A percentile compares a stretch with the other conserved stretches of the same genome.
Evolutionary conservation across 2,113 vertebrate species (phyloP).

Genomic region (Xenopus borealis): DNA sequence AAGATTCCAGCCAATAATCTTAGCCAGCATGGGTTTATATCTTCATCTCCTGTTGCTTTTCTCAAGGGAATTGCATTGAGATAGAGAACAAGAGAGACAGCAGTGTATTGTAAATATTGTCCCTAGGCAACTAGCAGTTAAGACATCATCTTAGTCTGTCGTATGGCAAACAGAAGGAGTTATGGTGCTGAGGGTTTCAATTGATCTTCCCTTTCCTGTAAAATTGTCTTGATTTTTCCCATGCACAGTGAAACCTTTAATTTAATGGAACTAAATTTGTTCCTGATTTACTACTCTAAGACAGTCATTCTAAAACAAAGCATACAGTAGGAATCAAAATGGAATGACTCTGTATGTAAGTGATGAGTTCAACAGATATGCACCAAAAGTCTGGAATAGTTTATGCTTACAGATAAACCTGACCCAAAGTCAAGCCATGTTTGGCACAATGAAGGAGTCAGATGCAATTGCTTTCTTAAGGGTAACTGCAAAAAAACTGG

Average conservation of each 20-base stretch:
- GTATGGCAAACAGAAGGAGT: constrained; percentile 31
- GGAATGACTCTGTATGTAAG: no score
- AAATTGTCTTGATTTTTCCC: constrained; percentile 7
- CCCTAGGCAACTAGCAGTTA: constrained; percentile 25
- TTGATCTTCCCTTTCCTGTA: neutral
- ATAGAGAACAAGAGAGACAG: constrained; percentile 8
- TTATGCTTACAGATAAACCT: no score
- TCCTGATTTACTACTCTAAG: neutral
- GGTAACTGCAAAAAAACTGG: no score
- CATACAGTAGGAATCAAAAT: no score
- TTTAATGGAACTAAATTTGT: neutral
- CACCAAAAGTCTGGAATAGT: no score
- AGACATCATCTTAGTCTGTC: constrained; percentile 29
- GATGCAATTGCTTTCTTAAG: no score
- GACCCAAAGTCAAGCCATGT: no score
- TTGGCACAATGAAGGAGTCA: no score
- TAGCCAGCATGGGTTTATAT: constrained; percentile 13
- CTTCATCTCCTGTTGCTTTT: constrained; percentile 33
- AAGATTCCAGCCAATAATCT: constrained; percentile 21
- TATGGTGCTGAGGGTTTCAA: constrained; percentile 12
- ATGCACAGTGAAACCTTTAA: neutral
- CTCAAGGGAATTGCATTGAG: constrained; percentile 39
- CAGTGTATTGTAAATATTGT: constrained; percentile 23
- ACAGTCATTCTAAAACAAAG: no score
- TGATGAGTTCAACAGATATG: no score